Evolutionary conservation across 2,888 invertebrate species (phyloP).

Genomic region (Himalopsyche japonica): DNA sequence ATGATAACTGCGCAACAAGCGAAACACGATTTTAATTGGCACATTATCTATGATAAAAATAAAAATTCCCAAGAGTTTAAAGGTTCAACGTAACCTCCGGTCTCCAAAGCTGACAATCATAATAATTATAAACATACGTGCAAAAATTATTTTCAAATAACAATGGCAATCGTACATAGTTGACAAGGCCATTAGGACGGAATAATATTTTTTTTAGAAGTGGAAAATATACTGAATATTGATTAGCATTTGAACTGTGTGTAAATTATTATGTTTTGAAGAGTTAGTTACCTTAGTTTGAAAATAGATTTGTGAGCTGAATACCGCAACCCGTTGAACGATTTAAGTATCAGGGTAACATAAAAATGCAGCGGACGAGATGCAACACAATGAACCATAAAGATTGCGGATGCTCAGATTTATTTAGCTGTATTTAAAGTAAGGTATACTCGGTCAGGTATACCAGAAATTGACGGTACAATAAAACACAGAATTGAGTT

Average conservation of each 20-base stretch:
- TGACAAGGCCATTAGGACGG: background rate
- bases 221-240: background rate
- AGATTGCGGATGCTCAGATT: background rate
- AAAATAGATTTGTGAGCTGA: background rate
- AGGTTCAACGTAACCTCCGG: no score
- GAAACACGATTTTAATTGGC: no score
- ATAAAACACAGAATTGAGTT: background rate
- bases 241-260: background rate
- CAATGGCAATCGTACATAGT: background rate
- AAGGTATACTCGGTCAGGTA: background rate
- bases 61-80: no score
- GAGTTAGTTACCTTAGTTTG: background rate
- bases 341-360: background rate
- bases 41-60: no score
- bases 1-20: no score
- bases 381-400: background rate
- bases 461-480: background rate
- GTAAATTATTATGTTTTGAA: background rate
- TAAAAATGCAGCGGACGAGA: background rate
- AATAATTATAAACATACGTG: background rate
- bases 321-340: background rate
- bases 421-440: background rate
- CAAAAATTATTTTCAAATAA: background rate
- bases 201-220: background rate
- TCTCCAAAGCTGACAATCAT: no score